These are phyloP conservation scores for Fragum whitleyi DNA, from an alignment of 2,888 invertebrate genomes.

Conservation along the genomic window DNA sequence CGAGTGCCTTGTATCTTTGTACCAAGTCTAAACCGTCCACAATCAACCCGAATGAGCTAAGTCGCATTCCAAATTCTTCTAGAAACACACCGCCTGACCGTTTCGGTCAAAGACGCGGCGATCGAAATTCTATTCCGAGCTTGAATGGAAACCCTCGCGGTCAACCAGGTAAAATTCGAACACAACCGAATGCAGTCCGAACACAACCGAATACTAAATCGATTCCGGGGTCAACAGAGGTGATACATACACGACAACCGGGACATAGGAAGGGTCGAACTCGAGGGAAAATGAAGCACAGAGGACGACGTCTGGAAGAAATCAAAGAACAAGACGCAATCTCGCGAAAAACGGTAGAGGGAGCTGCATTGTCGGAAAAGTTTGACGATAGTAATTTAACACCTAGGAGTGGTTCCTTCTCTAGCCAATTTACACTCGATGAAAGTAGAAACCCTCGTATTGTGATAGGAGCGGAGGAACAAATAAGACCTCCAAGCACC, in stretches of 20 bases:
- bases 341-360: conserved; percentile 68
- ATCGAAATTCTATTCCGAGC: neutral
- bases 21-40: conserved; percentile 46
- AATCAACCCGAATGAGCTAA: conserved; percentile 60
- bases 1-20: conserved; percentile 75
- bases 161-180: neutral
- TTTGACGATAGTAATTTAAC: conserved; percentile 41
- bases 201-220: neutral
- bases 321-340: conserved; percentile 70
- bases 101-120: conserved; percentile 10
- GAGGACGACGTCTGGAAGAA: conserved; percentile 61
- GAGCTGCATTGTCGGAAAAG: conserved; percentile 24
- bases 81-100: conserved; percentile 59
- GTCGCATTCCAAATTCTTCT: conserved; percentile 52
- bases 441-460: conserved; percentile 41
- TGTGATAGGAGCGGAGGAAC: conserved; percentile 31
- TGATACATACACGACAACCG: conserved; percentile 50
- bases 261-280: conserved; percentile 42
- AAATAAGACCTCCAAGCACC: conserved; percentile 42
- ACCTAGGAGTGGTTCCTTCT: conserved; percentile 59
- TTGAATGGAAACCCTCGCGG: conserved; percentile 20
- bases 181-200: neutral
- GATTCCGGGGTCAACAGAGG: conserved; percentile 58
- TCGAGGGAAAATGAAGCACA: conserved; percentile 34
- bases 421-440: conserved; percentile 59